Percentiles rank a stretch among this genome's conserved stretches.
These are phyloP conservation scores for Junonia oenone DNA, from an alignment of 2,888 invertebrate genomes.

Conservation along the genomic window DNA sequence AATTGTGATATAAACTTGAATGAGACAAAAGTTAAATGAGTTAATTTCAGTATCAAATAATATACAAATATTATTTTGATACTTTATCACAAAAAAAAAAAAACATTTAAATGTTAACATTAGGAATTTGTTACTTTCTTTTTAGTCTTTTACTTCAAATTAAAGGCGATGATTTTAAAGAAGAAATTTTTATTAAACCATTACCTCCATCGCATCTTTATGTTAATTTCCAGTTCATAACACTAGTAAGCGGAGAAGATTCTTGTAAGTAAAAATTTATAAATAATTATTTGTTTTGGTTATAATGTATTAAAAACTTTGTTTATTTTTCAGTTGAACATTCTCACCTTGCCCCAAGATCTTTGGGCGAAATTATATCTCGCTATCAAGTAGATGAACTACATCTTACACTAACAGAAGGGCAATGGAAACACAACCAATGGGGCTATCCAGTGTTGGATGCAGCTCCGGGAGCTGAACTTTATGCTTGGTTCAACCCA, in stretches of 20 bases:
- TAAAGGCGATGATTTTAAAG: conserved; percentile 85
- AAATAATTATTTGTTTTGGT: too few species aligned
- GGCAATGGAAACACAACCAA: conserved; percentile 93
- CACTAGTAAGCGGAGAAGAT: conserved; percentile 82
- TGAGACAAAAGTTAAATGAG: too few species aligned
- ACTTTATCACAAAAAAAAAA: background rate
- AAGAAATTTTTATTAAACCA: conserved; percentile 93
- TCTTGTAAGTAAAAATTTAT: conserved; percentile 78
- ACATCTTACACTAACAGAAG: conserved; percentile 94
- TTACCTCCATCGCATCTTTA: conserved; percentile 91
- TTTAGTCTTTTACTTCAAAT: conserved; percentile 31
- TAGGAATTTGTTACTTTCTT: conserved; percentile 16
- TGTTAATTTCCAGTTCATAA: conserved; percentile 94
- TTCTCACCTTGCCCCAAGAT: conserved; percentile 92
- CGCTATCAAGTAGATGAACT: conserved; percentile 93
- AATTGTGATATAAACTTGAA: too few species aligned
- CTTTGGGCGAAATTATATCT: conserved; percentile 91
- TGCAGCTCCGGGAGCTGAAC: conserved; percentile 95
- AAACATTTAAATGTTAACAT: conserved; percentile 10
- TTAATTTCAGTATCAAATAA: conserved; percentile 6
- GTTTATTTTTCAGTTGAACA: conserved; percentile 83
- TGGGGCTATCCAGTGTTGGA: conserved; percentile 97
- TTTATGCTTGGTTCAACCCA: conserved; percentile 94
- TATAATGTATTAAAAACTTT: too few species aligned
- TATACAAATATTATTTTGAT: background rate